phyloP scores from a whole-genome alignment of 2,797 vertebrate species.

The Rhinophrynus dorsalis region DNA sequence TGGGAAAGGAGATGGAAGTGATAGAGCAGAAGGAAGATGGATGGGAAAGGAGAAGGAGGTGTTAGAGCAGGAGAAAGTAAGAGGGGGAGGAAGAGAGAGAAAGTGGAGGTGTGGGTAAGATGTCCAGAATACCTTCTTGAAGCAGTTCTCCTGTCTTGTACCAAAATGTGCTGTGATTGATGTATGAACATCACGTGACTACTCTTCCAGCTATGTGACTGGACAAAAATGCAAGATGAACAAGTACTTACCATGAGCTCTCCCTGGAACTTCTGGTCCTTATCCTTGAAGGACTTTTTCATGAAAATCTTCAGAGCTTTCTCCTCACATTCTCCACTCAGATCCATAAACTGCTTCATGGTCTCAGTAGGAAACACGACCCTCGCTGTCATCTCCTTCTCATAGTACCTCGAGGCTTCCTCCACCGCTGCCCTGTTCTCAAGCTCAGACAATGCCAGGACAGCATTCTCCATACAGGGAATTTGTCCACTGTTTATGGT shows the following conservation, averaged over 20 bases:
- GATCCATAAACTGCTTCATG: slow-evolving; percentile 35
- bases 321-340: slow-evolving; percentile 47
- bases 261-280: slow-evolving; percentile 25
- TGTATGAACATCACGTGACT: too few relatives aligned
- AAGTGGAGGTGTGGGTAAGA: too few relatives aligned
- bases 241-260: background rate
- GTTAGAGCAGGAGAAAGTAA: too few relatives aligned
- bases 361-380: slow-evolving; percentile 49
- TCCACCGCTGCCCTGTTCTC: slow-evolving; percentile 55
- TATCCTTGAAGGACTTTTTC: slow-evolving; percentile 58
- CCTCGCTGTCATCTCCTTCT: slow-evolving; percentile 47
- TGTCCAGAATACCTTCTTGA: too few relatives aligned
- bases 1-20: too few relatives aligned
- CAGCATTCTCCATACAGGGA: slow-evolving; percentile 59
- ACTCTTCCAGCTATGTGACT: too few relatives aligned
- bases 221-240: too few relatives aligned
- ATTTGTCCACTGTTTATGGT: slow-evolving; percentile 53
- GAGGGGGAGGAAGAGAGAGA: too few relatives aligned
- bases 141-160: too few relatives aligned
- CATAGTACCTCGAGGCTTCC: slow-evolving; percentile 51
- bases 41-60: too few relatives aligned
- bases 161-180: too few relatives aligned
- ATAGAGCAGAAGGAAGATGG: too few relatives aligned
- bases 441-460: slow-evolving; percentile 52
- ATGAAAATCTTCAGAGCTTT: slow-evolving; percentile 52